Conservation (phyloP, 2,113 vertebrate species). For the Sakesphorus luctuosus region DNA sequence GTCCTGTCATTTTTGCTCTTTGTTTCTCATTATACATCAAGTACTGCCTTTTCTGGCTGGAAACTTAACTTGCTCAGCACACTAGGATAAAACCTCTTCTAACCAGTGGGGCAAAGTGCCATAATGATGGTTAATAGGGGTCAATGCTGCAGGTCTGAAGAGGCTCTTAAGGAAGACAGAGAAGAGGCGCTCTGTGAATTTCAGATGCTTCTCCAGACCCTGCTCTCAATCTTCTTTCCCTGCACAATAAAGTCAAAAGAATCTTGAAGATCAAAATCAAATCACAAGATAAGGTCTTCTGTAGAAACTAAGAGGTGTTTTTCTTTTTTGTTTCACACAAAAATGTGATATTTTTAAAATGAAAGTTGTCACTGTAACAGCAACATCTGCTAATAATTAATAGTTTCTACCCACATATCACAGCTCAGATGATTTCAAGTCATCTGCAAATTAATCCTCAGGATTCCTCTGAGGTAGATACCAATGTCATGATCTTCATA, state of each 20-base stretch:
- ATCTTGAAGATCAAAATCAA: neutral
- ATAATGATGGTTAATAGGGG: neutral
- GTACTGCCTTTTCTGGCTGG: neutral
- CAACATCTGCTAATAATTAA: neutral
- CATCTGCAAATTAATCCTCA: neutral
- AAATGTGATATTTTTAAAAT: neutral
- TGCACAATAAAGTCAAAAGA: neutral
- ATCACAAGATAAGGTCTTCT: neutral
- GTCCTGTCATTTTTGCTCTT: constrained; percentile 9
- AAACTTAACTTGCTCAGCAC: neutral
- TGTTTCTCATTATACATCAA: neutral
- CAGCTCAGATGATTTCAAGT: neutral
- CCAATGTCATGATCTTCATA: neutral
- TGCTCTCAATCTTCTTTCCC: neutral
- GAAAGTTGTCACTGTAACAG: neutral
- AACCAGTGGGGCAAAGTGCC: neutral
- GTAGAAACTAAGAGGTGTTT: neutral
- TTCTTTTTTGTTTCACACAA: neutral
- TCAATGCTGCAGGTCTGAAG: neutral
- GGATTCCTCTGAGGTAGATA: neutral
- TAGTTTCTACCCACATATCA: neutral
- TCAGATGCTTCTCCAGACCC: neutral
- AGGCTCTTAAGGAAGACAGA: neutral
- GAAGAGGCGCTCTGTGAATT: neutral
- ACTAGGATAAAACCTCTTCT: neutral